Evolutionary conservation across 2,113 vertebrate species (phyloP), one percentile per base, ranked within the genome.

Genomic region (Alectura lathami): DNA sequence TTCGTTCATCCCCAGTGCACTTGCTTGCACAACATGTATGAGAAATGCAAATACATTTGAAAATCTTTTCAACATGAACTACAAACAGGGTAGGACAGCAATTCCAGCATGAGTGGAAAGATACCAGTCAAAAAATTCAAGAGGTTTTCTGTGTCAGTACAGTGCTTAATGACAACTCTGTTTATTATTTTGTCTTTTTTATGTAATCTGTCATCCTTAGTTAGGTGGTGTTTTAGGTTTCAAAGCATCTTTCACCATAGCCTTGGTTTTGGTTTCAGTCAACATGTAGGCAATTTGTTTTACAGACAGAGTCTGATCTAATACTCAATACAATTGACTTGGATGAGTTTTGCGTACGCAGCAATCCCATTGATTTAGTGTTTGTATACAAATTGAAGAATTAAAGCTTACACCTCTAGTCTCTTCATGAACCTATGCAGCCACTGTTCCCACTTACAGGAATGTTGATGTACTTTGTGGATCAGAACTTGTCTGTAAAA

Each of bases 201-300:
- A 36, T 68, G 43, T 64, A 60, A 90, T 69, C 23, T 60, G 45
- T n/a, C 47, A 59, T 72, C 68, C 36, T 59, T 89, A 48, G 23
- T 27, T 74, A 29, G 13, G 24, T n/a, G 42, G 17, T 72, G 7
- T n/a, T 48, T 83, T 87, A 32, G 32, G 48, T 86, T 79, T 89
- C 68, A 69, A 75, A 68, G 29, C 42, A 48, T 47, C 48, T 93
- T 85, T 94, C 86, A 72, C 30, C 68, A 54, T 43, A 70, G 60
- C 30, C 47, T 89, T 74, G 43, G 29, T 66, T 96, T 85, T 68
- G 27, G 20, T 92, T 96, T 89, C 57, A 91, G 51, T 76, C 88
- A 84, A 80, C 5, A 1, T 17, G 27, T 6, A 51, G 1, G 24
- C 17, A 36, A 56, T 77, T 77, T 62, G 62, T 79, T 50, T 81